phyloP scores from a whole-genome alignment of 2,797 vertebrate genomes.

The Lacerta agilis region DNA sequence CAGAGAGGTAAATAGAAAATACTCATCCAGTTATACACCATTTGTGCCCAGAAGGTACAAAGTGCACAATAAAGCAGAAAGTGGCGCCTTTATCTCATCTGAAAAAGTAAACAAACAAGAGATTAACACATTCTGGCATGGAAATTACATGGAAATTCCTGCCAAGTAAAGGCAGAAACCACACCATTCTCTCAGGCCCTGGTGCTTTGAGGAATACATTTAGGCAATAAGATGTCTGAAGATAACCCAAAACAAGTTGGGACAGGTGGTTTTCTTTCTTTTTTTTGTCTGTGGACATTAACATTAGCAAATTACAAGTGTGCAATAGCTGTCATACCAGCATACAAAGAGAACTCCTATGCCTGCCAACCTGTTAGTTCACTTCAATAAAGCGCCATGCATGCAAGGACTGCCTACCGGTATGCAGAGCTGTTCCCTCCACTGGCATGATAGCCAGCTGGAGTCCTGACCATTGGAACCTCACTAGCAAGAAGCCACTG shows the following conservation, averaged over 20 bases:
- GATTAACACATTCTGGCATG: background rate
- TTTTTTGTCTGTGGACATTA: background rate
- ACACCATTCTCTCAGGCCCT: constrained; percentile 7
- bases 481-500: background rate
- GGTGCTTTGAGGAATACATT: constrained; percentile 6
- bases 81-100: background rate
- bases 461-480: background rate
- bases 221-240: background rate
- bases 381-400: background rate
- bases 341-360: background rate
- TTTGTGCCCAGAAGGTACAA: constrained; percentile 5
- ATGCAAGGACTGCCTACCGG: background rate
- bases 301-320: background rate
- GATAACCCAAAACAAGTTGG: constrained; percentile 26
- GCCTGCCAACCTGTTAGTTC: background rate
- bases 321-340: background rate
- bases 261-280: background rate
- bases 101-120: background rate
- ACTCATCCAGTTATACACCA: background rate
- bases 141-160: background rate
- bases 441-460: background rate
- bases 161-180: background rate
- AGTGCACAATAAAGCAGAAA: background rate
- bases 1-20: background rate
- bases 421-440: background rate